Base-by-base conservation (phyloP, 2,888 invertebrate species). In the Crocallis elinguaria region DNA sequence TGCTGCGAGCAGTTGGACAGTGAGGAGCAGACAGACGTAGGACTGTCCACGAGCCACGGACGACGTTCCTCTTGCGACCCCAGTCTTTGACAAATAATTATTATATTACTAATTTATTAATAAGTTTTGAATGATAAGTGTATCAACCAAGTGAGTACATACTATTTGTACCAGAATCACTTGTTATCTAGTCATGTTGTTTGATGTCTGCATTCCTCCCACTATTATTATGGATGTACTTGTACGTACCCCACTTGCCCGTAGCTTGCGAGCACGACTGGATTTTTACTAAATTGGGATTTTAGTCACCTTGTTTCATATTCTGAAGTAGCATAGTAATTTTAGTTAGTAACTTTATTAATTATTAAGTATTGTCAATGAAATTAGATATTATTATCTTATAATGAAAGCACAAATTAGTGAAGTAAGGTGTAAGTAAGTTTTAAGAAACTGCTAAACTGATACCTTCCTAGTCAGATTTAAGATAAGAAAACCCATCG, bases 181-280 rank as follows among this genome's bases (percentile, higher is more conserved):
- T 8, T 14, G 38, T 57, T 53, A 14, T 36, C 39, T 53, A 54
- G 54, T 54, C 52, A 48, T n/a, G 46, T 43, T 53, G 29, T 49
- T 45, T 41, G 2, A n/a, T 21, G 12, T 25, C 13, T 14, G 12
- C 3, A n/a, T 12, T 21, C 23, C 12, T 21, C 9, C 13, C 6
- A 32, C 32, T 14, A 16, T 12, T 12, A 36, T 21, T 25, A 38
- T 5, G 19, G 8, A 11, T 14, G 25, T 39, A 17, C 11, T 27
- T n/a, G n/a, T n/a, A n/a, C n/a, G n/a, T n/a, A 2, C 17, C 11
- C 21, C 16, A 17, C 5, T 16, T n/a, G 17, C 7, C 6, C 1
- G 39, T 12, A 30, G 41, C 41, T 19, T 19, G 30, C 19, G 41
- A 41, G 41, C 41, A 19, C 9, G 8, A 30, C 19, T 41, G 30